phyloP scores from a whole-genome alignment of 2,888 invertebrate species.

The Vannuccia rotundouncinata region DNA sequence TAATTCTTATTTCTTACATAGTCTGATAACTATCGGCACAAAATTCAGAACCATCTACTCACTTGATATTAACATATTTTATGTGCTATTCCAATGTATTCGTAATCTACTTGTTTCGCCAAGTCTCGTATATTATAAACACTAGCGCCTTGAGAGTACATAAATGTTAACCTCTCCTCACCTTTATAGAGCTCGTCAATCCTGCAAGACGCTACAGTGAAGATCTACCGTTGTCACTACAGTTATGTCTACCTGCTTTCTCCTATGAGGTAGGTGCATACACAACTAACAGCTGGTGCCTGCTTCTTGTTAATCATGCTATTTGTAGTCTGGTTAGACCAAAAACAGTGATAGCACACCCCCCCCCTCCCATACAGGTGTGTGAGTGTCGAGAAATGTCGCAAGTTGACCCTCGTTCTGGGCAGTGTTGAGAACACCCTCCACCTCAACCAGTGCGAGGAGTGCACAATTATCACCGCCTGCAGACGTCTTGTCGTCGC shows the following conservation, averaged over 20 bases:
- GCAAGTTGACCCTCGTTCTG: constrained; percentile 55
- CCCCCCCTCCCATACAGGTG: too few relatives aligned
- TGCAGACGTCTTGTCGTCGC: constrained; percentile 52
- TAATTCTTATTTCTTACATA: background rate
- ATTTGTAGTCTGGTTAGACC: background rate
- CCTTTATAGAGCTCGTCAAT: constrained; percentile 53
- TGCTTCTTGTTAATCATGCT: too few relatives aligned
- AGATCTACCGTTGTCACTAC: constrained; percentile 54
- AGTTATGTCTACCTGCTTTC: constrained; percentile 54
- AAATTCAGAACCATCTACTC: too few relatives aligned
- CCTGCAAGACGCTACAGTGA: constrained; percentile 52
- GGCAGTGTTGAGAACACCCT: constrained; percentile 56
- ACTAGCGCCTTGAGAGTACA: too few relatives aligned
- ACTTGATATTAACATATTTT: too few relatives aligned
- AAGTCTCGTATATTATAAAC: too few relatives aligned
- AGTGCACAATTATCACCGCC: constrained; percentile 52
- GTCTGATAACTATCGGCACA: too few relatives aligned
- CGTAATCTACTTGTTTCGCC: too few relatives aligned
- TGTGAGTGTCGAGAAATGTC: constrained; percentile 56
- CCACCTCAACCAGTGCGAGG: constrained; percentile 55
- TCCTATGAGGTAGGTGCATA: constrained; percentile 48
- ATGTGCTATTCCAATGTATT: too few relatives aligned
- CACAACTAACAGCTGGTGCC: too few relatives aligned
- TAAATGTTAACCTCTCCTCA: too few relatives aligned
- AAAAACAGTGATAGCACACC: background rate